Evolutionary conservation across 1,140 invertebrate genomes (phyloP).

Genomic region (Brachionus plicatilis): DNA sequence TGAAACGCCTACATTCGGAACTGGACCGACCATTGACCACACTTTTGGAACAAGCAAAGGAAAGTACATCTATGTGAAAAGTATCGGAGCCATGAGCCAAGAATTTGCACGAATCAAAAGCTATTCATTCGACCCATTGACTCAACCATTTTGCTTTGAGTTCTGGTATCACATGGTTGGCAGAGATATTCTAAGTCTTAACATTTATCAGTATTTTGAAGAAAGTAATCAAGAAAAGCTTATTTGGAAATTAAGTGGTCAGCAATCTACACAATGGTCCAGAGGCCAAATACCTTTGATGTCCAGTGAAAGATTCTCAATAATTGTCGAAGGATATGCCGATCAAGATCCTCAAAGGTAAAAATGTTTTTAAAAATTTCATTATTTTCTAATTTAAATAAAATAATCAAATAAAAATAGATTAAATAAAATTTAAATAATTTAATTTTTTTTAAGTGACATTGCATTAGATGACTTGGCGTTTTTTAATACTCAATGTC

Average conservation of each 20-base stretch:
- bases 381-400: too few relatives aligned
- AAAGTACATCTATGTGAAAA: slow-evolving; percentile 51
- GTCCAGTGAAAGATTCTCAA: slow-evolving; percentile 41
- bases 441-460: slow-evolving; percentile 42
- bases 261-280: slow-evolving; percentile 39
- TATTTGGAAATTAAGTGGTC: slow-evolving; percentile 24
- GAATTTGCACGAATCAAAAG: slow-evolving; percentile 57
- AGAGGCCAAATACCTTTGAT: background rate
- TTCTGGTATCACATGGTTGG: slow-evolving; percentile 40
- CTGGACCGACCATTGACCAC: slow-evolving; percentile 63
- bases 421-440: too few relatives aligned
- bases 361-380: too few relatives aligned
- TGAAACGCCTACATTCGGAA: slow-evolving; percentile 44
- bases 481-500: slow-evolving; percentile 45
- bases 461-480: slow-evolving; percentile 52
- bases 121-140: slow-evolving; percentile 49
- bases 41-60: slow-evolving; percentile 50
- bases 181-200: background rate
- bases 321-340: slow-evolving; percentile 46
- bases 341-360: slow-evolving; percentile 36
- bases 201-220: slow-evolving; percentile 30
- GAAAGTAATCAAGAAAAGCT: background rate
- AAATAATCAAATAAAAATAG: too few relatives aligned
- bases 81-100: slow-evolving; percentile 43
- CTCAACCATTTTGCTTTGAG: slow-evolving; percentile 1